A percentile compares a stretch with the other conserved stretches of the same genome.
Conservation (phyloP, 2,888 invertebrate species). For the Aleiodes alternator region DNA sequence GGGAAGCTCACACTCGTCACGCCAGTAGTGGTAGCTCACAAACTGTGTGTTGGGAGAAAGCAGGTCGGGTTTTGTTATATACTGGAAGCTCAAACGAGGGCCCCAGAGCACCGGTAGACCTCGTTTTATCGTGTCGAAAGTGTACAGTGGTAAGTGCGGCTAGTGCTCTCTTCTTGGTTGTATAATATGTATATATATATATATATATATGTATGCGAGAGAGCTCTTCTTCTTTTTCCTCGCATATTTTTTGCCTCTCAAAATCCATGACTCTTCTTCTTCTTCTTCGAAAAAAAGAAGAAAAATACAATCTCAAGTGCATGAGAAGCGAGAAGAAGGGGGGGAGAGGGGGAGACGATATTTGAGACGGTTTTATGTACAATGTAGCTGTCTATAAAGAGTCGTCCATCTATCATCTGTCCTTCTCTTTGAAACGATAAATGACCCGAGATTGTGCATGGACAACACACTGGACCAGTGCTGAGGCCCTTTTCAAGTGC, state of each 20-base stretch:
- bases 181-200: too few relatives aligned
- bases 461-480: not conserved
- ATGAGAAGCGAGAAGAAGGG: too few relatives aligned
- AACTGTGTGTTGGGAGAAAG: slow-evolving; percentile 38
- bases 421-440: slow-evolving; percentile 5
- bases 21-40: slow-evolving; percentile 30
- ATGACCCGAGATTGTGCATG: slow-evolving; percentile 36
- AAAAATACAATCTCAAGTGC: slow-evolving; percentile 2
- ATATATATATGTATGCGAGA: not conserved
- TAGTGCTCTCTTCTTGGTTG: slow-evolving; percentile 7
- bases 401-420: not conserved
- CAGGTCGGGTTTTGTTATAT: slow-evolving; percentile 42
- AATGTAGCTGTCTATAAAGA: slow-evolving; percentile 5
- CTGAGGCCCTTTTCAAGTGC: slow-evolving; percentile 38
- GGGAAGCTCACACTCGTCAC: slow-evolving; percentile 41
- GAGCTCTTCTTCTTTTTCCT: not conserved
- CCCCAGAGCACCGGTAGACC: slow-evolving; percentile 42
- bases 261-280: not conserved
- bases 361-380: not conserved
- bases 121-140: slow-evolving; percentile 38
- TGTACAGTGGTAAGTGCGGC: slow-evolving; percentile 16
- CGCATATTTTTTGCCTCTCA: not conserved
- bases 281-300: too few relatives aligned
- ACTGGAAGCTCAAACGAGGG: not conserved
- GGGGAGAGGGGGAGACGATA: not conserved